These are phyloP conservation scores for Gallinago undulata DNA, from an alignment of 2,113 vertebrate species.

Conservation along the genomic window DNA sequence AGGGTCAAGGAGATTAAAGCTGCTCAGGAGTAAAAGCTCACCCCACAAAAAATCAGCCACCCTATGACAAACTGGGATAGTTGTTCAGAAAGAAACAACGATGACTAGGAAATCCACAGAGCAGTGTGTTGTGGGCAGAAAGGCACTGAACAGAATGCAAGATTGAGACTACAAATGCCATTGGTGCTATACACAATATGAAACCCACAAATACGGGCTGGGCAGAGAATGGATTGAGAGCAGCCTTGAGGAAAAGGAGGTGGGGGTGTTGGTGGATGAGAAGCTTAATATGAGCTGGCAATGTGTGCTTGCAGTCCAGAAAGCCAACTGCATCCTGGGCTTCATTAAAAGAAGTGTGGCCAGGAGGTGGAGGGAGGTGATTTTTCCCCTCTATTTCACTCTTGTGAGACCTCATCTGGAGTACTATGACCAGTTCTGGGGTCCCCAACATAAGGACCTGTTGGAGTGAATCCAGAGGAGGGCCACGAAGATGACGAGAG, in stretches of 20 bases:
- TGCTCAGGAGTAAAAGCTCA: background rate
- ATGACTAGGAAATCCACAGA: background rate
- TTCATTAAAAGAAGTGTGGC: background rate
- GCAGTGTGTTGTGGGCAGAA: accelerated
- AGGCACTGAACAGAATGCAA: background rate
- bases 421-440: background rate
- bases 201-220: background rate
- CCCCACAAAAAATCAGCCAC: background rate
- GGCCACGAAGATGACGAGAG: background rate
- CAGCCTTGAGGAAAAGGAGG: background rate
- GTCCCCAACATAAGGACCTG: background rate
- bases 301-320: background rate
- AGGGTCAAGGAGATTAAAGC: background rate
- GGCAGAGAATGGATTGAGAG: background rate
- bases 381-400: background rate
- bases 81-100: background rate
- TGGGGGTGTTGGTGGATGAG: background rate
- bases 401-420: background rate
- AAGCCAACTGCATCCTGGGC: background rate
- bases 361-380: background rate
- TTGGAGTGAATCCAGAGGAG: background rate
- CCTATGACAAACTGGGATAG: background rate
- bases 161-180: background rate
- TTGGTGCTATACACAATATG: background rate
- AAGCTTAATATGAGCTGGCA: background rate